A percentile compares a stretch with the other conserved stretches of the same genome.
Conservation (phyloP, 2,113 vertebrate genomes). For the Actenoides lindsayi region DNA sequence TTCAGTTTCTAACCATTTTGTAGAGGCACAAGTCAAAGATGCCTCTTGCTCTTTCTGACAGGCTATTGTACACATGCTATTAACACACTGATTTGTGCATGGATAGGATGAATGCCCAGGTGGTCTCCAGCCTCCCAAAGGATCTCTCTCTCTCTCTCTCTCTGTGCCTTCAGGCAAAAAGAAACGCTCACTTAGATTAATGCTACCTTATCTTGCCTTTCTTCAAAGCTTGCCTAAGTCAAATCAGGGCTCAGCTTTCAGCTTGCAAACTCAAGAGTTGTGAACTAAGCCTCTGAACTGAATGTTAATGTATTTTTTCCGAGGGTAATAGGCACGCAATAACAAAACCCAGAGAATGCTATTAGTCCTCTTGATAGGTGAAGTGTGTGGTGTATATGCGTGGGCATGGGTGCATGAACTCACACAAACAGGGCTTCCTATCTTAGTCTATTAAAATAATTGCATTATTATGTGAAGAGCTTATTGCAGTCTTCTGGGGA, state of each 20-base stretch:
- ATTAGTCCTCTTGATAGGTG: constrained; percentile 43
- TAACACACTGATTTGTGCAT: constrained; percentile 33
- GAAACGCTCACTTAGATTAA: constrained; percentile 34
- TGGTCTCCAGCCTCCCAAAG: constrained; percentile 43
- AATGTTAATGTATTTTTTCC: constrained; percentile 14
- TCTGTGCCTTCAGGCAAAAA: constrained; percentile 39
- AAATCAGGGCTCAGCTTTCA: constrained; percentile 57
- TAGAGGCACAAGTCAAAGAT: neutral
- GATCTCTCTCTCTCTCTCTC: constrained; percentile 4
- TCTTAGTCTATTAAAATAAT: constrained; percentile 58
- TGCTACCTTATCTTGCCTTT: constrained; percentile 53
- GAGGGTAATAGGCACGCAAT: neutral
- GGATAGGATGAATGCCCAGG: neutral
- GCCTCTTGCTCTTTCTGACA: neutral
- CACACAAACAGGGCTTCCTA: neutral
- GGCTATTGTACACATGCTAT: constrained; percentile 38
- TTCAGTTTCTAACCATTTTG: neutral
- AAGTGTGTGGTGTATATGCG: neutral
- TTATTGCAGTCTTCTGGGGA: constrained; percentile 46
- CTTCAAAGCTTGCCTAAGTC: constrained; percentile 45
- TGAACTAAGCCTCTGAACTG: constrained; percentile 20
- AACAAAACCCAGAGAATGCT: constrained; percentile 41
- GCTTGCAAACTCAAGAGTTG: constrained; percentile 40
- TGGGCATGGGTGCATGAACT: neutral
- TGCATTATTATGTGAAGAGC: constrained; percentile 43